Conservation (phyloP, 2,113 vertebrate genomes). For the Oceanites oceanicus region DNA sequence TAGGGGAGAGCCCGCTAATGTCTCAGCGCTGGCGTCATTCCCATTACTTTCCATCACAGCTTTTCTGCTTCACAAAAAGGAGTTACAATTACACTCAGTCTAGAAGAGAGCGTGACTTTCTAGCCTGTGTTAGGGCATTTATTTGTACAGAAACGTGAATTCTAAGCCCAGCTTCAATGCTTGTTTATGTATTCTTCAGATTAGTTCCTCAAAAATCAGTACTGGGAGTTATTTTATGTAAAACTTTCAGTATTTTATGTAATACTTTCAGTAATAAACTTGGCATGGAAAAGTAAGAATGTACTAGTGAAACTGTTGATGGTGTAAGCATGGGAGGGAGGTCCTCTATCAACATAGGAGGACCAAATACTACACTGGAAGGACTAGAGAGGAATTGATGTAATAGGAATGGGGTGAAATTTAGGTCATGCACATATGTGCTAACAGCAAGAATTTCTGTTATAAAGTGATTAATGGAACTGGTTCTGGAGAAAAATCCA, state of each 20-base stretch:
- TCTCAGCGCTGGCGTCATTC: neutral
- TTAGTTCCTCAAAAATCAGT: neutral
- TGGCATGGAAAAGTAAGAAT: conserved; percentile 11
- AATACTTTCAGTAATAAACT: conserved; percentile 16
- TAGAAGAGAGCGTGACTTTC: neutral
- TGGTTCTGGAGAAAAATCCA: neutral
- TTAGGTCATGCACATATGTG: neutral
- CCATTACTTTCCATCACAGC: neutral
- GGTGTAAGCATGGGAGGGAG: neutral
- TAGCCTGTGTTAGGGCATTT: neutral
- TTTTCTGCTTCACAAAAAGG: neutral
- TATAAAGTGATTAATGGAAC: neutral
- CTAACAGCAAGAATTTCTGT: conserved; percentile 16
- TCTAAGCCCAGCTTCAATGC: neutral
- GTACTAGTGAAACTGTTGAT: neutral
- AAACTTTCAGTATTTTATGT: neutral
- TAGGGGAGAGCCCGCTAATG: neutral
- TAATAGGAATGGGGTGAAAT: conserved; percentile 11
- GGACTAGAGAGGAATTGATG: conserved; percentile 3
- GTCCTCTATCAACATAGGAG: neutral
- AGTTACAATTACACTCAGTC: neutral
- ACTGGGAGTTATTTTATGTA: neutral
- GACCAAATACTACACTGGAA: neutral
- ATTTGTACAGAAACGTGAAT: neutral
- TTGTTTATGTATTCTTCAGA: neutral